phyloP scores from a whole-genome alignment of 37 sponge, comb jelly and placozoan species.

The Ephydatia muelleri region DNA sequence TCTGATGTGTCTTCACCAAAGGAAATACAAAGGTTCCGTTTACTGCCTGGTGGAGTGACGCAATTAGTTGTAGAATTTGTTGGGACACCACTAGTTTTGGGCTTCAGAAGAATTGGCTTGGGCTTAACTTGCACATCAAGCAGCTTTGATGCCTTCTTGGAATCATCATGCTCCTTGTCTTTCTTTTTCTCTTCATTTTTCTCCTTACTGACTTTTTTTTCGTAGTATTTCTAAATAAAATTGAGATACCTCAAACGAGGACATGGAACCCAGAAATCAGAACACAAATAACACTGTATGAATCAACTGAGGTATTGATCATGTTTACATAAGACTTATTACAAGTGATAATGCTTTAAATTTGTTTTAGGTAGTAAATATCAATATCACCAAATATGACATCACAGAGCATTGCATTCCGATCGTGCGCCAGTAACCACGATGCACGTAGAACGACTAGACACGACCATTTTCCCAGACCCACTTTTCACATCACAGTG shows the following conservation, averaged over 20 bases:
- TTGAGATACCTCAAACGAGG: background rate
- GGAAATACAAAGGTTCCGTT: constrained; percentile 8
- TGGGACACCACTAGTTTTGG: background rate
- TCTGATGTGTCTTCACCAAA: constrained; percentile 1
- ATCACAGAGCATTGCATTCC: too few species aligned
- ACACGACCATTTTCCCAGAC: too few species aligned
- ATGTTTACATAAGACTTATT: too few species aligned
- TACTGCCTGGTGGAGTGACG: constrained; percentile 8
- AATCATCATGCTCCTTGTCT: constrained; percentile 4
- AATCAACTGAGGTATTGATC: too few species aligned
- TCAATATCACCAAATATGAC: too few species aligned
- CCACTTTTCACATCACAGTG: too few species aligned
- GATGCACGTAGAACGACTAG: too few species aligned
- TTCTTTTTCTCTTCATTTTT: constrained; percentile 34
- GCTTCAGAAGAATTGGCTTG: background rate
- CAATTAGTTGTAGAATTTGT: background rate
- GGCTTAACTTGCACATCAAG: background rate
- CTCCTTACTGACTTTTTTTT: constrained; percentile 25
- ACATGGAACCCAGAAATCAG: too few species aligned
- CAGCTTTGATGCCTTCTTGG: background rate
- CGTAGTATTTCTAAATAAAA: constrained; percentile 21
- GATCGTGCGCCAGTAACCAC: too few species aligned
- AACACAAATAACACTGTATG: too few species aligned
- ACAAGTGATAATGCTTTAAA: too few species aligned
- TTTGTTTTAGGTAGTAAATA: too few species aligned